These are phyloP conservation scores for Lepidochitona cinerea DNA, from an alignment of 2,888 invertebrate genomes.

Conservation along the genomic window DNA sequence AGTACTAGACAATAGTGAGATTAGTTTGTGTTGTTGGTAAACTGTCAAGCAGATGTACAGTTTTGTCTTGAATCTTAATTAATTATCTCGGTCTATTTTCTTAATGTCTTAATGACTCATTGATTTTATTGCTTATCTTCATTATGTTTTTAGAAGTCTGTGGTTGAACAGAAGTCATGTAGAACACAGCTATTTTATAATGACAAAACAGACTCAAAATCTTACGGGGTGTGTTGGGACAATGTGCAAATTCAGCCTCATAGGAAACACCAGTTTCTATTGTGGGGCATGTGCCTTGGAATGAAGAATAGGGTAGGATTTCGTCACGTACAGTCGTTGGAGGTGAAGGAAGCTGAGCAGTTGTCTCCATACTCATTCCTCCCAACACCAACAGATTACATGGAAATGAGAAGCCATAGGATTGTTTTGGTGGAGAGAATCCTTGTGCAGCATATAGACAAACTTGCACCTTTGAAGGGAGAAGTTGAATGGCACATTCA, in stretches of 20 bases:
- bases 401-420: not conserved
- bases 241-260: not conserved
- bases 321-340: not conserved
- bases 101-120: too few relatives aligned
- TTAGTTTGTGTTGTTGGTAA: too few relatives aligned
- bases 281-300: not conserved
- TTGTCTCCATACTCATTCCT: not conserved
- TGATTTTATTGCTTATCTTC: too few relatives aligned
- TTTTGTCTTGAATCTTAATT: too few relatives aligned
- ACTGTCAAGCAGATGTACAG: too few relatives aligned
- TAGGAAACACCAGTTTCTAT: not conserved
- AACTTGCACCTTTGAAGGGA: not conserved
- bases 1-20: too few relatives aligned
- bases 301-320: not conserved
- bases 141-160: not conserved
- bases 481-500: not conserved
- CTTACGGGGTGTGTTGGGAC: not conserved
- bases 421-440: not conserved
- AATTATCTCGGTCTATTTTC: too few relatives aligned
- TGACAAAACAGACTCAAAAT: not conserved
- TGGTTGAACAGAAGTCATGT: not conserved
- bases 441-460: not conserved
- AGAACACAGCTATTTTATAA: not conserved
- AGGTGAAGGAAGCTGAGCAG: not conserved
- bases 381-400: not conserved